These are phyloP conservation scores for Grus americana DNA, from an alignment of 2,113 vertebrate species.

Conservation along the genomic window DNA sequence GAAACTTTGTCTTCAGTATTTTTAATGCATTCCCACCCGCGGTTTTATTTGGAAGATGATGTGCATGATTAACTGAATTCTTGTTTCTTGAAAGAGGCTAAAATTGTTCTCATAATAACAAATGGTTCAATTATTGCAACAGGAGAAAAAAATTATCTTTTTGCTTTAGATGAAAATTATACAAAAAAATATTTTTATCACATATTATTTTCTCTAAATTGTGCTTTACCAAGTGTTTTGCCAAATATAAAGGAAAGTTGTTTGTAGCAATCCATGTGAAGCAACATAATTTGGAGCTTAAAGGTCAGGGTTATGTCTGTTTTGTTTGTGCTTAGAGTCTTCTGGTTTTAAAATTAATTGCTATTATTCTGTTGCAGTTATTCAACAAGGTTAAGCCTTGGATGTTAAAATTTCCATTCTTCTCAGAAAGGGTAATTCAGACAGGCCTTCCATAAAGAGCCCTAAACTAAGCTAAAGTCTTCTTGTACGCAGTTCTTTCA, in stretches of 20 bases:
- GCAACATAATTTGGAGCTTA: background rate
- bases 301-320: background rate
- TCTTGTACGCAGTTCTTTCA: background rate
- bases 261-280: background rate
- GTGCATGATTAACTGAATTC: background rate
- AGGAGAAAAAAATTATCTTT: background rate
- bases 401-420: background rate
- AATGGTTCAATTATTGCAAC: background rate
- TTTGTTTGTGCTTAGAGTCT: background rate
- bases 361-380: background rate
- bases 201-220: background rate
- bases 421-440: background rate
- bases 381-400: background rate
- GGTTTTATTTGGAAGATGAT: background rate
- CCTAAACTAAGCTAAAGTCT: background rate
- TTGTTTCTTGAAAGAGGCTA: background rate
- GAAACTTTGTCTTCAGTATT: background rate
- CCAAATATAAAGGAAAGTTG: background rate
- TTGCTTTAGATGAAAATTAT: background rate
- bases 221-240: background rate
- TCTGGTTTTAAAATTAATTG: background rate
- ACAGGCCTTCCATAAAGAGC: fast-evolving
- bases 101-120: background rate
- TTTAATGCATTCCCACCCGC: background rate
- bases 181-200: background rate